Conservation (phyloP, 1,140 invertebrate genomes). For the Eriosoma lanigerum region DNA sequence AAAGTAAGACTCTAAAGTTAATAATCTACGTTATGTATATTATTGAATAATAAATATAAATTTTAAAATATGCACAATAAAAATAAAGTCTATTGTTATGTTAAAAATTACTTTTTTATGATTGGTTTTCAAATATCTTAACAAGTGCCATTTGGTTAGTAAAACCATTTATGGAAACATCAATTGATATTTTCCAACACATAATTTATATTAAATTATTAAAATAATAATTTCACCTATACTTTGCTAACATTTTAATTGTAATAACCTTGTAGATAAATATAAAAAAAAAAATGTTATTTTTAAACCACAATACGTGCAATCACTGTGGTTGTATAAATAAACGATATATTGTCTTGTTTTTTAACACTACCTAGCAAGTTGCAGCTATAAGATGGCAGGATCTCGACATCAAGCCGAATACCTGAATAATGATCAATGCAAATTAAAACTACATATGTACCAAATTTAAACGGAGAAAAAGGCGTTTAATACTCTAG, state of each 20-base stretch:
- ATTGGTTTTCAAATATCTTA: too few relatives aligned
- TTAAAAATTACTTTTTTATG: too few relatives aligned
- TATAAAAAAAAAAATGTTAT: background rate
- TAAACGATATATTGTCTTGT: constrained; percentile 23
- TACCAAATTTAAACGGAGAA: background rate
- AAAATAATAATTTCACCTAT: background rate
- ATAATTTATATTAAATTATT: background rate
- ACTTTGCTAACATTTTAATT: background rate
- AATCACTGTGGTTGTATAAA: constrained; percentile 20
- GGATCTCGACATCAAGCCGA: background rate
- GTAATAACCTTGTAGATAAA: background rate
- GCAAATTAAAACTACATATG: constrained; percentile 30
- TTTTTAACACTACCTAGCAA: constrained; percentile 7
- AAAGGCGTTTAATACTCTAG: background rate
- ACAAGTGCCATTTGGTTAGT: background rate
- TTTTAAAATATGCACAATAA: too few relatives aligned
- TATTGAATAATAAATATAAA: too few relatives aligned
- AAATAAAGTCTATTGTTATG: too few relatives aligned
- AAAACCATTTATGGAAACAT: background rate
- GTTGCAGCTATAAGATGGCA: background rate
- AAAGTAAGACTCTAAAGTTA: too few relatives aligned
- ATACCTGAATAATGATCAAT: constrained; percentile 33
- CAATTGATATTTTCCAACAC: background rate
- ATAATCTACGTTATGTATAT: too few relatives aligned
- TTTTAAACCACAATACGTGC: background rate